phyloP scores from a whole-genome alignment of 2,113 vertebrate species.

The Xiphophorus maculatus region DNA sequence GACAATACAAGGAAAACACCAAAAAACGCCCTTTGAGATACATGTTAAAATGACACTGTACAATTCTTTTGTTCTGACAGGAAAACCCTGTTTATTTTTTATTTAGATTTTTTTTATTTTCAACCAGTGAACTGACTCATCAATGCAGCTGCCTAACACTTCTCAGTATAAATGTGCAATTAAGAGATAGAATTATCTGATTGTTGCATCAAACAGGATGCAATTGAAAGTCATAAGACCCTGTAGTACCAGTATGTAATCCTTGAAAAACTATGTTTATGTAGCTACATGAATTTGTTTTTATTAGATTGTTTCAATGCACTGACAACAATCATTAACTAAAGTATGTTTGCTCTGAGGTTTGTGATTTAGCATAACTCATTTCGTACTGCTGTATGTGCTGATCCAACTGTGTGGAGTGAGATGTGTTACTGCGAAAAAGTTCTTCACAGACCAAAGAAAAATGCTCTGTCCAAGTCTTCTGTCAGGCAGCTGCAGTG shows the following conservation, averaged over 20 bases:
- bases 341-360: slow-evolving; percentile 5
- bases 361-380: background rate
- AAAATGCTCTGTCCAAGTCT: slow-evolving; percentile 10
- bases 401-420: slow-evolving; percentile 4
- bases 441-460: background rate
- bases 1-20: slow-evolving; percentile 83
- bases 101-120: slow-evolving; percentile 50
- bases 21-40: slow-evolving; percentile 82
- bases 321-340: slow-evolving; percentile 8
- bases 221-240: slow-evolving; percentile 50
- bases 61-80: slow-evolving; percentile 73
- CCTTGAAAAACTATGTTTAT: slow-evolving; percentile 18
- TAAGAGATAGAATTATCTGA: slow-evolving; percentile 35
- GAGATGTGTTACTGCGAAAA: slow-evolving; percentile 4
- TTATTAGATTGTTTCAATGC: background rate
- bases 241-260: slow-evolving; percentile 64
- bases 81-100: slow-evolving; percentile 53
- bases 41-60: slow-evolving; percentile 81
- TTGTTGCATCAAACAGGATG: slow-evolving; percentile 50
- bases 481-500: slow-evolving; percentile 80
- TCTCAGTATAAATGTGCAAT: slow-evolving; percentile 3
- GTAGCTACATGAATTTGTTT: slow-evolving; percentile 3
- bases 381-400: background rate
- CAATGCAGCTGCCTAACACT: slow-evolving; percentile 80
- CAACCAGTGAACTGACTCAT: slow-evolving; percentile 67